Evolutionary conservation across 2,797 vertebrate species (phyloP), one percentile per base, ranked within the genome.

Genomic region (Falco concolor): DNA sequence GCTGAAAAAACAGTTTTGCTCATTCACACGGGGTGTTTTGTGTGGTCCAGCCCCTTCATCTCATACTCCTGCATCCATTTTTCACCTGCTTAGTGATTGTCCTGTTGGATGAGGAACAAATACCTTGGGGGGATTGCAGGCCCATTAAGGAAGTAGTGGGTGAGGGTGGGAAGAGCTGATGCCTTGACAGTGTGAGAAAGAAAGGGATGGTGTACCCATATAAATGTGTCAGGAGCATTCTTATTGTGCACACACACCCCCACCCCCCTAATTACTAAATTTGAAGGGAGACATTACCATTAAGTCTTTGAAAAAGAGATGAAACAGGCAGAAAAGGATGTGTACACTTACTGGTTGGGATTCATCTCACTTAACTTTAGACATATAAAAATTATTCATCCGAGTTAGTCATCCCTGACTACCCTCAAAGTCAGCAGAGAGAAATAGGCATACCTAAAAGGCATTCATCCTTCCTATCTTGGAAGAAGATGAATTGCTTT

Each of bases 351-450:
- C 5, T 87, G 85, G 30, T 63, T 86, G 36, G 70, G 83, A 95
- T 93, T 92, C 36, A 82, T 90, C 86, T 90, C 90, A 90, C 67
- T 95, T 91, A 94, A 84, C 32, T 87, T 84, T 34, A 87, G 90
- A 92, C 40, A 56, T 67, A 52, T 60, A 82, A 93, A 95, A 93
- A 88, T 95, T 92, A 92, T 63, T 95, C 54, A 92, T 90, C 88
- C 76, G 83, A 86, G 73, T 84, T 88, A 95, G 88, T 82, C 74
- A 84, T 30, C 90, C 82, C 52, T 87, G 70, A 54, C 93, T 91
- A 70, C 60, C 40, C 44, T 87, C 67, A 76, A 84, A 89, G 54
- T 83, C 50, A 87, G 44, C 67, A 82, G 74, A 92, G 80, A 93
- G 86, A 79, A 96, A 87, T 25, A 94, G 44, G 67, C 45, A 77